Conservation (phyloP, 2,797 vertebrate genomes). For the Neoniphon sammara region DNA sequence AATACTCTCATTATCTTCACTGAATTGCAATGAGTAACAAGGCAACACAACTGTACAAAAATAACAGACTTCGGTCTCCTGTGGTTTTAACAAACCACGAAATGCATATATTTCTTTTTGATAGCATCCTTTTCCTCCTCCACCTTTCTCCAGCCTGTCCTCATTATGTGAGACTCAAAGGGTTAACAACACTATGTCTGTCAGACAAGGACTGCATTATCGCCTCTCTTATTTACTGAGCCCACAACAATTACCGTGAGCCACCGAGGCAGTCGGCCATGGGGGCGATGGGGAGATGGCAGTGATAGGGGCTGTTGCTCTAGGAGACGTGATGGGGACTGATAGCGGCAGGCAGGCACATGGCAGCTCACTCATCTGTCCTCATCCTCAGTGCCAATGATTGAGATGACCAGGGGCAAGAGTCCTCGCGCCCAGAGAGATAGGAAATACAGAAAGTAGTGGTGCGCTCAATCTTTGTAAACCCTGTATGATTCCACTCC, state of each 20-base stretch:
- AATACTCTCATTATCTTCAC: not conserved
- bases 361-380: slow-evolving; percentile 32
- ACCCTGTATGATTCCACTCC: slow-evolving; percentile 5
- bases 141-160: slow-evolving; percentile 1
- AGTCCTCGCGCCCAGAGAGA: slow-evolving; percentile 25
- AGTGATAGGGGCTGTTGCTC: slow-evolving; percentile 41
- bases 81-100: not conserved
- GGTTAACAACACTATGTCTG: slow-evolving; percentile 9
- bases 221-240: slow-evolving; percentile 38
- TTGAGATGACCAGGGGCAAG: slow-evolving; percentile 46
- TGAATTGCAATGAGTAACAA: not conserved
- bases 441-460: slow-evolving; percentile 20
- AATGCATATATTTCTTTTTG: not conserved
- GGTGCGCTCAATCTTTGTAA: slow-evolving; percentile 10
- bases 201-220: slow-evolving; percentile 2
- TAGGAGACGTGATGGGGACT: slow-evolving; percentile 22
- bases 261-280: slow-evolving; percentile 2
- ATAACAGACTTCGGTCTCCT: not conserved
- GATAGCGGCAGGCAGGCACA: slow-evolving; percentile 18
- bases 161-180: slow-evolving; percentile 5
- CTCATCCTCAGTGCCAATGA: slow-evolving; percentile 35
- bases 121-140: not conserved
- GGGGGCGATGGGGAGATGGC: slow-evolving; percentile 28
- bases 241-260: slow-evolving; percentile 40
- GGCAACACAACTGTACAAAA: not conserved